phyloP scores from a whole-genome alignment of 2,888 invertebrate genomes.

The Pterostichus niger region DNA sequence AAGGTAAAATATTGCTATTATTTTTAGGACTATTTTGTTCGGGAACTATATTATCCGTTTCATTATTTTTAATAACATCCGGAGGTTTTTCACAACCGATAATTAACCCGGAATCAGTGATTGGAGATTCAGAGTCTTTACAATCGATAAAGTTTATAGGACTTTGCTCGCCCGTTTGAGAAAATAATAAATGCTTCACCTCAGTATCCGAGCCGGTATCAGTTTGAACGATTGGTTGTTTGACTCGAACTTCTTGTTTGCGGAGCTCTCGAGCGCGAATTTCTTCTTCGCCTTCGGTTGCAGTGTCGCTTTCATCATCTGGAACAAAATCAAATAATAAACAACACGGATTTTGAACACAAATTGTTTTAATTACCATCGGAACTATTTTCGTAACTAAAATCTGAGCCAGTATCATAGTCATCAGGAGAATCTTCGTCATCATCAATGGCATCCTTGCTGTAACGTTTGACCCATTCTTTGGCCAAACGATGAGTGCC shows the following conservation, averaged over 20 bases:
- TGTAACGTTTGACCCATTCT: constrained; percentile 82
- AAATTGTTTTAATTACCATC: constrained; percentile 73
- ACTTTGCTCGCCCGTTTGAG: constrained; percentile 24
- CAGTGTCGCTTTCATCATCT: constrained; percentile 85
- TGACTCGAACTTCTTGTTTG: constrained; percentile 84
- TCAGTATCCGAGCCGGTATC: constrained; percentile 86
- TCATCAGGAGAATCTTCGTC: constrained; percentile 73
- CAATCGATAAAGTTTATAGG: constrained; percentile 42
- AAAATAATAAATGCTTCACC: constrained; percentile 78
- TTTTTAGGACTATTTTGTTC: constrained; percentile 26
- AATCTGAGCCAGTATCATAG: constrained; percentile 71
- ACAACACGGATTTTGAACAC: background rate
- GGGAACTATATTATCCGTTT: background rate
- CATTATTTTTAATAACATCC: constrained; percentile 49
- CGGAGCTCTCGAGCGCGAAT: constrained; percentile 84
- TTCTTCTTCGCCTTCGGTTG: constrained; percentile 86
- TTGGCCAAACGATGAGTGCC: constrained; percentile 85
- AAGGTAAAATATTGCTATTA: constrained; percentile 15
- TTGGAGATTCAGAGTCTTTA: constrained; percentile 33
- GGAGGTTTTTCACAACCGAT: constrained; percentile 41
- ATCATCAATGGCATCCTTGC: constrained; percentile 72
- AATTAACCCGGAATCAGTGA: background rate
- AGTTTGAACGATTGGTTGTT: constrained; percentile 81
- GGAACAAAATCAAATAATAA: constrained; percentile 70
- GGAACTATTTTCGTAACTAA: constrained; percentile 72